phyloP scores from a whole-genome alignment of 2,113 vertebrate species.

The Tenrec ecaudatus region DNA sequence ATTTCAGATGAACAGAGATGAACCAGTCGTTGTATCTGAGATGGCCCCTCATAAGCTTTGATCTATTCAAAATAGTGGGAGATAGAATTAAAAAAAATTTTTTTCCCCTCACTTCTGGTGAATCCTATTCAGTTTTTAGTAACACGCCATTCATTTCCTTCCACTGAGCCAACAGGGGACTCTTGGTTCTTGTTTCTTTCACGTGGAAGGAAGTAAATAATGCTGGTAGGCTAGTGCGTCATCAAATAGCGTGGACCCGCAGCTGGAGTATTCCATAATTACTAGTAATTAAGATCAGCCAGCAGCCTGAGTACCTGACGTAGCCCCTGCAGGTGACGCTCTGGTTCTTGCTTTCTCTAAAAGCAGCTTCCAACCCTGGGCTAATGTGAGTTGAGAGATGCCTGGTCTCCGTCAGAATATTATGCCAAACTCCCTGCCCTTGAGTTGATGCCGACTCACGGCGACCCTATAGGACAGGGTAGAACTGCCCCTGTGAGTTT shows the following conservation, averaged over 20 bases:
- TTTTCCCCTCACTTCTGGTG: neutral
- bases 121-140: neutral
- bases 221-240: accelerated
- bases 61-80: neutral
- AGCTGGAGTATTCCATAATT: neutral
- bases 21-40: neutral
- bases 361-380: neutral
- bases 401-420: too few species aligned
- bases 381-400: neutral
- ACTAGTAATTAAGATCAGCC: neutral
- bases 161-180: neutral
- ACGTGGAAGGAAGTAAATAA: neutral
- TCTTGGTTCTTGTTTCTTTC: neutral
- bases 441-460: too few species aligned
- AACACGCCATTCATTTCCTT: neutral
- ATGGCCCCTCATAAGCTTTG: neutral
- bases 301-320: neutral
- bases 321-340: too few species aligned
- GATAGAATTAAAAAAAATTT: neutral
- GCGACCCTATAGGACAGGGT: too few species aligned
- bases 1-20: neutral
- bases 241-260: neutral
- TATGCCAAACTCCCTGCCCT: too few species aligned
- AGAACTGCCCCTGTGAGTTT: too few species aligned
- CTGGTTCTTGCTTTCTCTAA: neutral